These are phyloP conservation scores for Leptinotarsa texana DNA, from an alignment of 1,140 invertebrate genomes.

Conservation along the genomic window DNA sequence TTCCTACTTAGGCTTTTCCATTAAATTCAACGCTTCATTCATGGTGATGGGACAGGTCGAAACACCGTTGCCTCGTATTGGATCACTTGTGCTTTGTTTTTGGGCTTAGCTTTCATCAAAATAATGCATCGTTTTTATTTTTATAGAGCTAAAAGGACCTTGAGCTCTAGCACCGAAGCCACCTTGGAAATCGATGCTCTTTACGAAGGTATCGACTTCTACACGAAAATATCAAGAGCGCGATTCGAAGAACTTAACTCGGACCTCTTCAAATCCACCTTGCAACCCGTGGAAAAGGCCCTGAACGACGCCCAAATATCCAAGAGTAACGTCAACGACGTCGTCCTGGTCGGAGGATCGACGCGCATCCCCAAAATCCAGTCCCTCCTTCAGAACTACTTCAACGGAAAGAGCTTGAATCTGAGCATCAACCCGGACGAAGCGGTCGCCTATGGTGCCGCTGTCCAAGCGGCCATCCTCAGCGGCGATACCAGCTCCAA, in stretches of 20 bases:
- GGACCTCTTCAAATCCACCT: slow-evolving; percentile 65
- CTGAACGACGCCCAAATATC: slow-evolving; percentile 75
- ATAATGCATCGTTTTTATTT: slow-evolving; percentile 10
- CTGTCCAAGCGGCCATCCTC: slow-evolving; percentile 68
- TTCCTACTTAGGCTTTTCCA: too few species aligned
- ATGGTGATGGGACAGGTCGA: too few species aligned
- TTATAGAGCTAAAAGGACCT: slow-evolving; percentile 71
- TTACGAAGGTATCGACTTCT: slow-evolving; percentile 70
- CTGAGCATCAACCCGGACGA: slow-evolving; percentile 72
- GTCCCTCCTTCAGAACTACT: slow-evolving; percentile 65
- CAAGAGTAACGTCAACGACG: slow-evolving; percentile 73
- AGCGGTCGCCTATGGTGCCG: slow-evolving; percentile 69
- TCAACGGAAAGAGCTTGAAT: slow-evolving; percentile 65
- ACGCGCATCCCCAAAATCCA: slow-evolving; percentile 73
- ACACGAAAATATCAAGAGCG: slow-evolving; percentile 64
- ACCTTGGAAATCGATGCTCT: slow-evolving; percentile 76
- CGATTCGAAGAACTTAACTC: slow-evolving; percentile 68
- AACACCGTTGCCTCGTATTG: too few species aligned
- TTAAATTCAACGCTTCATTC: too few species aligned
- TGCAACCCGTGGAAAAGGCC: slow-evolving; percentile 69
- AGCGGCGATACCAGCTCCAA: slow-evolving; percentile 62
- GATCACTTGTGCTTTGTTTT: too few species aligned
- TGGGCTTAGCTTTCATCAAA: neutral
- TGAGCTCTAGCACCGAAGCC: slow-evolving; percentile 77
- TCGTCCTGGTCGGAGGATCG: slow-evolving; percentile 80